phyloP scores from a whole-genome alignment of 2,113 vertebrate species.

The Dromas ardeola region DNA sequence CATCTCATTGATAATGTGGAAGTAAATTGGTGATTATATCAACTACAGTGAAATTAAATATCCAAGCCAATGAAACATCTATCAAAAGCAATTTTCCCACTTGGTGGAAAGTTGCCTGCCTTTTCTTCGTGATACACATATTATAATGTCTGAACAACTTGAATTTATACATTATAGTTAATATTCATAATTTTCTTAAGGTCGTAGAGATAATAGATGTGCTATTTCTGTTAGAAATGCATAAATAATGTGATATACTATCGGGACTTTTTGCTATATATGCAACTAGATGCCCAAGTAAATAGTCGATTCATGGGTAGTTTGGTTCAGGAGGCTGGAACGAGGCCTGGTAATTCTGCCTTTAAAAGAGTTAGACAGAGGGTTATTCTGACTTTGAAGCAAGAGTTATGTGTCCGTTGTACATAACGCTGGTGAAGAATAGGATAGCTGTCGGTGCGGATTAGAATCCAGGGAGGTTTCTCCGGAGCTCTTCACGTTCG shows the following conservation, averaged over 20 bases:
- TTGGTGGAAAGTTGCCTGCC: not conserved
- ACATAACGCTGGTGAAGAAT: not conserved
- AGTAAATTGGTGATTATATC: not conserved
- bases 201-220: not conserved
- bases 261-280: not conserved
- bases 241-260: not conserved
- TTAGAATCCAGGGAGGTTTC: not conserved
- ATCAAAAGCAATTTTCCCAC: not conserved
- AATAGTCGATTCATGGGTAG: not conserved
- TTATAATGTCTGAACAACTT: not conserved
- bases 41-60: not conserved
- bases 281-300: not conserved
- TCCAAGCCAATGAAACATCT: not conserved
- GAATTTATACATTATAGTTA: not conserved
- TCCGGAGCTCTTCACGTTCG: not conserved
- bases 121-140: not conserved
- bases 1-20: not conserved
- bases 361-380: not conserved
- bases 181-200: not conserved
- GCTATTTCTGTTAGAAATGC: not conserved
- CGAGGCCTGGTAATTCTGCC: not conserved
- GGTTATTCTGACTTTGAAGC: not conserved
- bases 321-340: not conserved
- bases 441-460: not conserved
- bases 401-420: not conserved